Percentiles rank a stretch among this genome's conserved stretches.
Conservation (phyloP, 2,888 invertebrate species). For the Torymus tubicola region DNA sequence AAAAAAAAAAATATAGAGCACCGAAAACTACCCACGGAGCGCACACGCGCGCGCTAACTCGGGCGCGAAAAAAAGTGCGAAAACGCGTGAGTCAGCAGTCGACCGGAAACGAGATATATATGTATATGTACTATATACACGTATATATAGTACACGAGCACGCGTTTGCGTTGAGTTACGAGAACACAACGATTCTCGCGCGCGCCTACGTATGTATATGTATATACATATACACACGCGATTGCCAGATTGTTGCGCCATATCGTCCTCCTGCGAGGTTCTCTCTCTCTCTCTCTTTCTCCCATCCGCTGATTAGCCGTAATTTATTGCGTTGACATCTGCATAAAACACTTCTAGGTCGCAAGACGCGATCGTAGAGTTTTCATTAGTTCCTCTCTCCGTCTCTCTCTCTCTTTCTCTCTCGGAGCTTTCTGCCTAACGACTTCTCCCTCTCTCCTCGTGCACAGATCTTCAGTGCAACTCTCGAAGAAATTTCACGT, state of each 20-base stretch:
- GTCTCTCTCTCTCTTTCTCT: background rate
- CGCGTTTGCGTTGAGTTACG: conserved; percentile 21
- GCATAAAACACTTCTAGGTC: too few relatives aligned
- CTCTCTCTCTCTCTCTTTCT: too few relatives aligned
- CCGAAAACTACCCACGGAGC: too few relatives aligned
- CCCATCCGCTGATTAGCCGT: too few relatives aligned
- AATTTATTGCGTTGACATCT: too few relatives aligned
- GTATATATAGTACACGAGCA: too few relatives aligned
- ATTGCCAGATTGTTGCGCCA: conserved; percentile 14
- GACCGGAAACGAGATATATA: conserved; percentile 32
- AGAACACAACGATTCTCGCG: conserved; percentile 14
- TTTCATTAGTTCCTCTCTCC: background rate
- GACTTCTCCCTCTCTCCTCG: too few relatives aligned
- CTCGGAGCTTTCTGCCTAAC: too few relatives aligned
- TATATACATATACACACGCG: background rate
- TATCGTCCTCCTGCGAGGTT: too few relatives aligned
- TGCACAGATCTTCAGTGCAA: background rate
- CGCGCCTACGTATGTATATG: background rate
- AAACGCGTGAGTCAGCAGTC: conserved; percentile 19
- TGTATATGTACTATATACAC: too few relatives aligned
- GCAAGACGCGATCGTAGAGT: background rate
- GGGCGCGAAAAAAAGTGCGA: background rate
- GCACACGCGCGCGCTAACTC: too few relatives aligned
- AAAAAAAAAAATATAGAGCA: too few relatives aligned
- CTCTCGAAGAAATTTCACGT: conserved; percentile 18